Percentiles rank a stretch among this genome's conserved stretches.
Evolutionary conservation across 1,140 invertebrate genomes (phyloP).

Genomic region (Artemia franciscana): DNA sequence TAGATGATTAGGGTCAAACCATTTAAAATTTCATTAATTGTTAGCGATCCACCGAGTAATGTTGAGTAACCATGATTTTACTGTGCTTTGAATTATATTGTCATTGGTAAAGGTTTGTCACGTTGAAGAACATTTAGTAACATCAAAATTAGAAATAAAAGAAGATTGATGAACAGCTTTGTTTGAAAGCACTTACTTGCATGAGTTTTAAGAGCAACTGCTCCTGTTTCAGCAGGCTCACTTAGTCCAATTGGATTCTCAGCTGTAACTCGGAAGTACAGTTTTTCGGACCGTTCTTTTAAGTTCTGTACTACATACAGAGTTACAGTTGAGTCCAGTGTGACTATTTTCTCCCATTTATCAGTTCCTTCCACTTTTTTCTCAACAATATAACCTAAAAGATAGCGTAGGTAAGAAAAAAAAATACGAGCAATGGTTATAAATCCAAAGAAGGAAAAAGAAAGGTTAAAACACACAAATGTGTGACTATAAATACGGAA

Average conservation of each 20-base stretch:
- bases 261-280: conserved; percentile 78
- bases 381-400: conserved; percentile 69
- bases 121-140: no score
- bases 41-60: no score
- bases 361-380: conserved; percentile 44
- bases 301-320: conserved; percentile 63
- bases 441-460: conserved; percentile 17
- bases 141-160: no score
- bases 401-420: not conserved
- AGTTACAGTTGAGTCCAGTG: conserved; percentile 45
- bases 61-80: no score
- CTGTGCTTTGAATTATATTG: no score
- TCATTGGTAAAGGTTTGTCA: no score
- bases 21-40: no score
- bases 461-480: no score
- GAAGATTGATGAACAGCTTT: no score
- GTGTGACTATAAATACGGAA: no score
- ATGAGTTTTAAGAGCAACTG: conserved; percentile 67
- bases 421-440: not conserved
- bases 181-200: conserved; percentile 50
- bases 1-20: no score
- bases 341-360: conserved; percentile 72
- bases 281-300: conserved; percentile 62
- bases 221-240: conserved; percentile 46
- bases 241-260: conserved; percentile 72